Evolutionary conservation across 2,888 invertebrate species (phyloP).

Genomic region (Cerastis leucographa): DNA sequence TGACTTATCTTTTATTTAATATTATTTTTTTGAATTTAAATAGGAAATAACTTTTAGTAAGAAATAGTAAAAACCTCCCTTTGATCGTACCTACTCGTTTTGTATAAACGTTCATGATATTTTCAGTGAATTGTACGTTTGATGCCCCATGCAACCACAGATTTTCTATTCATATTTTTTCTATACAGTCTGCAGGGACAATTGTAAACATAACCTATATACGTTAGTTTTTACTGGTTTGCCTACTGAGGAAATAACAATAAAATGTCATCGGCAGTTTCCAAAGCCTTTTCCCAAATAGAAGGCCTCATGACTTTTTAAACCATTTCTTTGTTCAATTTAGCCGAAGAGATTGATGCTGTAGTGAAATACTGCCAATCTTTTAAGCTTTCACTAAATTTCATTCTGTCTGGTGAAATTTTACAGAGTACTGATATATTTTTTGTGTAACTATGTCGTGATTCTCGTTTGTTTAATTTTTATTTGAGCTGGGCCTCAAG

Average conservation of each 20-base stretch:
- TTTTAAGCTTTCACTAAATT: constrained; percentile 60
- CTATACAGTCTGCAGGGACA: too few relatives aligned
- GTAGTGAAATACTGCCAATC: constrained; percentile 57
- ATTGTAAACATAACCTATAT: too few relatives aligned
- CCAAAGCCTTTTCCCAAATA: constrained; percentile 17
- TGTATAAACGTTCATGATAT: not conserved
- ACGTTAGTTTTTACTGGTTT: constrained; percentile 8
- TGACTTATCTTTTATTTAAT: not conserved
- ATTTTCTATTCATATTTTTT: not conserved
- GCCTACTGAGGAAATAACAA: constrained; percentile 14
- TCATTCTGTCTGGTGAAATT: constrained; percentile 50
- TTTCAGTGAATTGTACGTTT: not conserved
- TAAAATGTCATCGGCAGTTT: constrained; percentile 25
- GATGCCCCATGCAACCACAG: not conserved
- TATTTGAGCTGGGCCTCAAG: not conserved
- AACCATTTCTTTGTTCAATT: constrained; percentile 60
- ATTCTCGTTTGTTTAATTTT: constrained; percentile 25
- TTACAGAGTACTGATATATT: constrained; percentile 51
- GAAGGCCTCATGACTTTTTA: constrained; percentile 48
- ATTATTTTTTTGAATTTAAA: constrained; percentile 10
- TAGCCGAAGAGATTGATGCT: constrained; percentile 55
- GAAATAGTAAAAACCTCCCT: too few relatives aligned
- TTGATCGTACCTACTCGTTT: not conserved
- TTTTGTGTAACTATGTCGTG: constrained; percentile 49
- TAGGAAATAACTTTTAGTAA: not conserved